phyloP scores from a whole-genome alignment of 1,140 invertebrate genomes.

The Chionoecetes opilio region DNA sequence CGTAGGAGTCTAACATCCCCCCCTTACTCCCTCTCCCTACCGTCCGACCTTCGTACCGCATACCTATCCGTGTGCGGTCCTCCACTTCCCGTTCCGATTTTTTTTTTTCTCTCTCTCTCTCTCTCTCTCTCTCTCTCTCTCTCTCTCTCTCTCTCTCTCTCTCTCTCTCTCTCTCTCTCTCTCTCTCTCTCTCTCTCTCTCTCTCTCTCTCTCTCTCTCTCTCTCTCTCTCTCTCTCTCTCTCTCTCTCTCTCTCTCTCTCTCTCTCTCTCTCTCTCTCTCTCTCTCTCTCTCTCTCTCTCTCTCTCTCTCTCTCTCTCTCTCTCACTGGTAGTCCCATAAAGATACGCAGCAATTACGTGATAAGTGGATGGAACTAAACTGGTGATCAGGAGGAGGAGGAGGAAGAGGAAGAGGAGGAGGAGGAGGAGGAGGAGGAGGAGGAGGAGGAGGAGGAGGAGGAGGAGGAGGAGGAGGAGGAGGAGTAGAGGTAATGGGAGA shows the following conservation, averaged over 20 bases:
- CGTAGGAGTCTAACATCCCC: neutral
- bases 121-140: neutral
- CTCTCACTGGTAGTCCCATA: neutral
- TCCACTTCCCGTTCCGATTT: neutral
- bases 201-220: neutral
- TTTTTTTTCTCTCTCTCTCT: neutral
- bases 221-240: neutral
- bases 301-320: constrained; percentile 34
- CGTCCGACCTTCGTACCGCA: neutral
- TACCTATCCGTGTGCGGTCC: too few species aligned
- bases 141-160: neutral
- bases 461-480: neutral
- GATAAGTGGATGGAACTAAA: neutral
- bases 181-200: neutral
- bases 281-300: constrained; percentile 42
- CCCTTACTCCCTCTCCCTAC: too few species aligned
- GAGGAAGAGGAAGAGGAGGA: too few species aligned
- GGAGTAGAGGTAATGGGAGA: neutral
- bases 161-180: neutral
- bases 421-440: too few species aligned
- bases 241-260: neutral
- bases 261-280: constrained; percentile 37
- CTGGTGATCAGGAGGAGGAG: neutral
- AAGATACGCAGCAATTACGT: neutral
- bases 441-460: too few species aligned